These are phyloP conservation scores for Psettodes erumei DNA, from an alignment of 2,113 vertebrate species.

Conservation along the genomic window DNA sequence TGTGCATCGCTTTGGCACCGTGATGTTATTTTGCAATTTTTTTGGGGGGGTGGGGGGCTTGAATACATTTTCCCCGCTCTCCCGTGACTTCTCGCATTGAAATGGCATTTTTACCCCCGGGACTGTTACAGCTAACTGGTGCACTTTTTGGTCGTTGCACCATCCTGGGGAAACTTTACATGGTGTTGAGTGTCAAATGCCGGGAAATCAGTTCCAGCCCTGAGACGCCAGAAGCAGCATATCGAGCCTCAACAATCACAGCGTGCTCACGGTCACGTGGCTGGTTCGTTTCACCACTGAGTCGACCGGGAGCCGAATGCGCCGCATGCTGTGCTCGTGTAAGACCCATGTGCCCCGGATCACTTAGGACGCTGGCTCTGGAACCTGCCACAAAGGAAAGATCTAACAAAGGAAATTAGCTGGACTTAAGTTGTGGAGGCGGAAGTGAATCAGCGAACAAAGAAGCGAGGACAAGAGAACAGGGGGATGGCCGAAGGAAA, in stretches of 20 bases:
- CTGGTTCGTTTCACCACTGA: neutral
- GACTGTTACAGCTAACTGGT: slow-evolving; percentile 12
- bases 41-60: neutral
- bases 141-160: slow-evolving; percentile 28
- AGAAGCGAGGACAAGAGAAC: slow-evolving; percentile 4
- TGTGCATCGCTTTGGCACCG: neutral
- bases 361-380: neutral
- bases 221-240: neutral
- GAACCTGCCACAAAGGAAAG: slow-evolving; percentile 12
- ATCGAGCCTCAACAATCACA: neutral
- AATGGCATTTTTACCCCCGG: slow-evolving; percentile 36
- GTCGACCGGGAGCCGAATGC: neutral
- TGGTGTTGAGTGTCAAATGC: slow-evolving; percentile 1
- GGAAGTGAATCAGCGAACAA: slow-evolving; percentile 3
- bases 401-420: slow-evolving; percentile 19
- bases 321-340: neutral
- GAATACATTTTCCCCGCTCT: slow-evolving; percentile 28
- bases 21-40: slow-evolving; percentile 12
- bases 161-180: neutral
- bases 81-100: slow-evolving; percentile 27
- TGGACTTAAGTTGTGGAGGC: too few relatives aligned
- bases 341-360: neutral
- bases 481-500: slow-evolving; percentile 1
- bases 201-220: neutral
- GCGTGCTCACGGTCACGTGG: neutral